Evolutionary conservation across 2,888 invertebrate species (phyloP), one percentile per base, ranked within the genome.

Genomic region (Athalia circularis): DNA sequence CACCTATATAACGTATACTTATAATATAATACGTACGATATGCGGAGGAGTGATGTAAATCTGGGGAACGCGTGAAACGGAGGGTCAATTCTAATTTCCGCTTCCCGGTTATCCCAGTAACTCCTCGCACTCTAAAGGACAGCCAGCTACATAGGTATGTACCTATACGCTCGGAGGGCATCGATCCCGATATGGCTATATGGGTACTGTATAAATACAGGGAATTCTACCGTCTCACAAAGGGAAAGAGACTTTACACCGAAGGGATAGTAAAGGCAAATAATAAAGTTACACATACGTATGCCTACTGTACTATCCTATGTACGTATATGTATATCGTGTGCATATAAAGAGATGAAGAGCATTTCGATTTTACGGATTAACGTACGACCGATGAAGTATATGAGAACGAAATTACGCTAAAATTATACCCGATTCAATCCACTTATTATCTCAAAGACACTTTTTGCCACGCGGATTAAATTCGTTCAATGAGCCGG

Each of bases 1-100:
- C 5, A 59, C 7, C 11, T 59, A 59, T 59, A 3, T 59, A 62
- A 29, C 3, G 7, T 5, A 43, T 61, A 61, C 11, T n/a, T n/a
- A n/a, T 29, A 29, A 29, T 5, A 62, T 62, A 52, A 52, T 52
- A 7, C 11, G 52, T 2, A n/a, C 61, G 13, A 15, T n/a, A n/a
- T n/a, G 15, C 7, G 5, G 4, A 4, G 13, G 61, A 0, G 61
- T 13, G 43, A 9, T 6, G 6, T 54, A 54, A 54, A 54, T n/a
- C 54, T 9, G 11, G 54, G n/a, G 52, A 68, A 52, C 5, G 43
- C 29, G 15, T 52, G 54, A 29, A 50, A 52, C 68, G 43, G 52
- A 54, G 72, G 59, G 72, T 59, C 47, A 59, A 72, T 72, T 72
- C 72, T 43, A 29, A 72, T 72, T 72, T 72, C 72, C 72, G 72